These are phyloP conservation scores for Philopedon plagiatum DNA, from an alignment of 2,888 invertebrate species.

Conservation along the genomic window DNA sequence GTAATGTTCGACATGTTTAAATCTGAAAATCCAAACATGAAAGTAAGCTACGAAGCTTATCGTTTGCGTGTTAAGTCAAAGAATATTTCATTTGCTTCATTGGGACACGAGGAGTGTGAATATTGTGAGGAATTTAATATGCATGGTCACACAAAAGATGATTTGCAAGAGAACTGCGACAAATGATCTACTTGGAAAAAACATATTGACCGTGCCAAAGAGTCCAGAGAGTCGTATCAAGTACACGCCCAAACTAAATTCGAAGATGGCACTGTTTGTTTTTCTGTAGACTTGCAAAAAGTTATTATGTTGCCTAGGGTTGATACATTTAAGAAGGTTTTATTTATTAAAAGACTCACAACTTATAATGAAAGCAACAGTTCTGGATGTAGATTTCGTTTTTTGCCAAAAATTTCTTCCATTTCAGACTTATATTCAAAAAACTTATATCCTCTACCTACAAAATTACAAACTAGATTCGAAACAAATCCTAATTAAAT, in stretches of 20 bases:
- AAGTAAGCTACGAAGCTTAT: constrained; percentile 1
- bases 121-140: not conserved
- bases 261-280: not conserved
- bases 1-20: not conserved
- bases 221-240: not conserved
- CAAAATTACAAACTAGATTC: too few relatives aligned
- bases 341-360: constrained; percentile 27
- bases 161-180: not conserved
- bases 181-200: constrained; percentile 4
- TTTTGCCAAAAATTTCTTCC: too few relatives aligned
- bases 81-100: not conserved
- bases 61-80: not conserved
- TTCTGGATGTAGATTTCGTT: too few relatives aligned
- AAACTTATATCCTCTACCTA: too few relatives aligned
- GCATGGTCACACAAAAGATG: not conserved
- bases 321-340: constrained; percentile 20
- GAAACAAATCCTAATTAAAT: too few relatives aligned
- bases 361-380: not conserved
- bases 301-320: constrained; percentile 7
- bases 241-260: not conserved
- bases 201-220: not conserved
- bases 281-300: constrained; percentile 13
- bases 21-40: not conserved
- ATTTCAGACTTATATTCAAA: too few relatives aligned
- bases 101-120: not conserved